Conservation (phyloP, 2,113 vertebrate species). For the Ameiurus melas region DNA sequence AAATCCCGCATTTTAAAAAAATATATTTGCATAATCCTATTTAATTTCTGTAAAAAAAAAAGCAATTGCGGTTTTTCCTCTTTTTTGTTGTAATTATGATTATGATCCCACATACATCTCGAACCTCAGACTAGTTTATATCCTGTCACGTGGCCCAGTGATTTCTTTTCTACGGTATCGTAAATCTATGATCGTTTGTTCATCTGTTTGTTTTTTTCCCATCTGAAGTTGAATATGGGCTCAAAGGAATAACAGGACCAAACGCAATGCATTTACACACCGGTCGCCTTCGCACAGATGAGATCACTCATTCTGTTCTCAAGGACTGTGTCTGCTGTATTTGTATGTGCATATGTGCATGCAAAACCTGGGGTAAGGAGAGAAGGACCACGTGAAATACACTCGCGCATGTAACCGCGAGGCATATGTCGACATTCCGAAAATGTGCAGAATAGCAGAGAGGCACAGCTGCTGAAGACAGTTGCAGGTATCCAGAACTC, state of each 20-base stretch:
- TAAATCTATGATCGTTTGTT: not conserved
- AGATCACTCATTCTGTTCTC: constrained; percentile 5
- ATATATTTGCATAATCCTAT: too few relatives aligned
- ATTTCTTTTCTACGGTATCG: not conserved
- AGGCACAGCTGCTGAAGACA: constrained; percentile 36
- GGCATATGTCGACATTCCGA: constrained; percentile 49
- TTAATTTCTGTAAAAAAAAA: not conserved
- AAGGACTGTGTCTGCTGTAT: not conserved
- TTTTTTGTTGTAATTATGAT: not conserved
- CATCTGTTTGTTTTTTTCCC: not conserved
- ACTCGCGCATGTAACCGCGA: constrained; percentile 9
- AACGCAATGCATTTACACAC: not conserved
- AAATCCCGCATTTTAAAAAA: not conserved
- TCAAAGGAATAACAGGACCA: not conserved
- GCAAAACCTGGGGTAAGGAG: not conserved
- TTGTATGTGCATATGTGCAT: not conserved
- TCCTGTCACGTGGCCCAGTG: not conserved
- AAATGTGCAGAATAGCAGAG: constrained; percentile 45
- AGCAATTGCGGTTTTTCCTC: not conserved
- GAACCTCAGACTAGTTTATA: not conserved
- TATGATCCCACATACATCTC: not conserved
- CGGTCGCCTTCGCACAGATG: constrained; percentile 7
- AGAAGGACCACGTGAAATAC: not conserved
- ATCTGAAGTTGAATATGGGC: not conserved
- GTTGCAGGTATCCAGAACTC: not conserved